phyloP scores from a whole-genome alignment of 1,140 invertebrate species.

The Drosophila kepulauana region DNA sequence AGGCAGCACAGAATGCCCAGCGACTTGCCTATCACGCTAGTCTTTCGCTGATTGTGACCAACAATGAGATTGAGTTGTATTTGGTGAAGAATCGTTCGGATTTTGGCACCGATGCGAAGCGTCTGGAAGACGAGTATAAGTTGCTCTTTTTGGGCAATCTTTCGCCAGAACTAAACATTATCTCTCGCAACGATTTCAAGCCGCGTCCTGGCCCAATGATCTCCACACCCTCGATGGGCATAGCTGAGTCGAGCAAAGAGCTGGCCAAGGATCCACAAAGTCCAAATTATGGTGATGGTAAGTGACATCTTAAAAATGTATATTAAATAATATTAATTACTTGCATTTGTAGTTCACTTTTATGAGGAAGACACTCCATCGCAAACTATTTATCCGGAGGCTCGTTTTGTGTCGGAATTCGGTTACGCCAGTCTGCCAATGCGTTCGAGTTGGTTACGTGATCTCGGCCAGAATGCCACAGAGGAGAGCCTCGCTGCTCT shows the following conservation, averaged over 20 bases:
- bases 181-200: conserved; percentile 68
- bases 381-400: conserved; percentile 89
- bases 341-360: conserved; percentile 90
- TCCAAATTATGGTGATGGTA: conserved; percentile 94
- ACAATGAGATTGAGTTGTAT: conserved; percentile 98
- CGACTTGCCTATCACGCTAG: conserved; percentile 95
- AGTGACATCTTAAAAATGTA: neutral
- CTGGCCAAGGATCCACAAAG: conserved; percentile 91
- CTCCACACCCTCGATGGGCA: conserved; percentile 97
- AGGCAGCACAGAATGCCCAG: conserved; percentile 93
- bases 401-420: conserved; percentile 97
- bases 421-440: conserved; percentile 97
- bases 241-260: conserved; percentile 90
- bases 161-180: conserved; percentile 89
- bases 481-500: conserved; percentile 88
- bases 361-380: conserved; percentile 96
- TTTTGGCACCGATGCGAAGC: conserved; percentile 86
- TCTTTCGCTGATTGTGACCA: conserved; percentile 95
- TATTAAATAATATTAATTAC: neutral
- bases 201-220: conserved; percentile 73
- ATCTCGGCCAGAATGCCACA: conserved; percentile 85
- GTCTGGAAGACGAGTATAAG: conserved; percentile 93
- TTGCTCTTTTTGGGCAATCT: conserved; percentile 94
- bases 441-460: conserved; percentile 85
- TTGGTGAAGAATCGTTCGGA: conserved; percentile 93